Conservation (phyloP, 2,888 invertebrate species). For the Yponomeuta evonymella region DNA sequence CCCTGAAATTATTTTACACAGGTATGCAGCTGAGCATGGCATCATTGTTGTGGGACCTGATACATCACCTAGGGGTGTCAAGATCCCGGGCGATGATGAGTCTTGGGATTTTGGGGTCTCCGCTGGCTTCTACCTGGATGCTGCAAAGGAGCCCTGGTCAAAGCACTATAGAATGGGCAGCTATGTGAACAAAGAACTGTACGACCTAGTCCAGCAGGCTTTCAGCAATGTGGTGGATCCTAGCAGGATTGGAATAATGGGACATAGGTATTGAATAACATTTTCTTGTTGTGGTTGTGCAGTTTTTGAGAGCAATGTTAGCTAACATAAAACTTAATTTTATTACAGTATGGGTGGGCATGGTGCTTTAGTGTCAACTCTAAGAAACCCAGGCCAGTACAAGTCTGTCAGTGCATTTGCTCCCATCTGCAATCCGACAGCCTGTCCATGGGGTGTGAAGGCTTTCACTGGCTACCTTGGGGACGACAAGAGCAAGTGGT, state of each 20-base stretch:
- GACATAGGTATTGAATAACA: constrained; percentile 78
- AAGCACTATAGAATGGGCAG: constrained; percentile 96
- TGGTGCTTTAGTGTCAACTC: constrained; percentile 92
- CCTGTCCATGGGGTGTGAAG: constrained; percentile 92
- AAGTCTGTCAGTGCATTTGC: constrained; percentile 95
- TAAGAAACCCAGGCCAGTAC: constrained; percentile 93
- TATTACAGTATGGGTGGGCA: constrained; percentile 96
- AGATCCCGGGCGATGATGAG: constrained; percentile 93
- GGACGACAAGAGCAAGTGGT: constrained; percentile 81
- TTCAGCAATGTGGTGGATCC: constrained; percentile 76
- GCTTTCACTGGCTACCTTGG: constrained; percentile 90
- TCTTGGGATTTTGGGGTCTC: constrained; percentile 96
- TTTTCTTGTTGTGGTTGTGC: too few relatives aligned
- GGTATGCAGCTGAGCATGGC: constrained; percentile 89
- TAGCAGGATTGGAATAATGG: constrained; percentile 84
- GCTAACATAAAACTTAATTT: neutral
- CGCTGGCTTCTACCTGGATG: constrained; percentile 97
- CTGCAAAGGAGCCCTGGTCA: constrained; percentile 93
- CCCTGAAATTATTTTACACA: constrained; percentile 25
- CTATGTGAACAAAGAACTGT: constrained; percentile 93
- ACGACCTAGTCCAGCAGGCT: constrained; percentile 82
- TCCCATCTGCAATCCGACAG: constrained; percentile 92
- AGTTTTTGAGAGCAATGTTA: too few relatives aligned
- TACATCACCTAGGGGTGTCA: constrained; percentile 94
- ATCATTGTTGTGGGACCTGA: constrained; percentile 95